Base-by-base conservation (phyloP, 2,797 vertebrate species). In the Ibycter americanus region DNA sequence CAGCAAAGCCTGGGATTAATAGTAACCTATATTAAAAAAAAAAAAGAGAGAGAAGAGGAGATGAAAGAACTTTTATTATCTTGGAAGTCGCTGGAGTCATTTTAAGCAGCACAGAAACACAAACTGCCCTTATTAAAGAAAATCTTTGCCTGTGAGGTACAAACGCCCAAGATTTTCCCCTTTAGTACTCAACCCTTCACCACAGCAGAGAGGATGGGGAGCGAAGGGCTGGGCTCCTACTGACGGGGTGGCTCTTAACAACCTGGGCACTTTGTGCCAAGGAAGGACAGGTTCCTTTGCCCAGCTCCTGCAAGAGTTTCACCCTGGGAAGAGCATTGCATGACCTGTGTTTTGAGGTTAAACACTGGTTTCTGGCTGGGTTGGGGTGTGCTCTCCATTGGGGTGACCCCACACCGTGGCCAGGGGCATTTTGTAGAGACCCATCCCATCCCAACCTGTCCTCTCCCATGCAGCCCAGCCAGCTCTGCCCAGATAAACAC, bases 401-500 rank as follows among this genome's bases (percentile, higher is more conserved):
- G 8, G 32, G 47, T 67, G 70, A 91, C 52, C 89, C 82, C 52
- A 2, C 7, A 1, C 3, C 4, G 1, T 38, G 63, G 3, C 32
- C 1, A 1, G 47, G 62, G 49, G 22, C 40, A 56, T 78, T n/a
- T 80, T 1, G 0, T n/a, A 55, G 55, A 15, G 59, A 42, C 90
- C 62, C 34, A 3, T 17, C 66, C 84, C 9, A 4, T 10, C 54
- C 71, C 1, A 0, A 47, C 49, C 42, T 15, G 12, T 62, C 77
- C 71, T 25, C 56, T 26, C 71, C 56, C 1, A 49, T 17, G 0
- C 72, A 74, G 73, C 73, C 77, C 6, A 8, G 22, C 58, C 11
- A 4, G 52, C 55, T 62, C 90, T 94, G 93, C 90, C 93, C 83
- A 92, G 55, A 94, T 7, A 87, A 94, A 94, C 93, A 87, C 77